phyloP scores from a whole-genome alignment of 2,888 invertebrate species.

The Hipparchia semele region DNA sequence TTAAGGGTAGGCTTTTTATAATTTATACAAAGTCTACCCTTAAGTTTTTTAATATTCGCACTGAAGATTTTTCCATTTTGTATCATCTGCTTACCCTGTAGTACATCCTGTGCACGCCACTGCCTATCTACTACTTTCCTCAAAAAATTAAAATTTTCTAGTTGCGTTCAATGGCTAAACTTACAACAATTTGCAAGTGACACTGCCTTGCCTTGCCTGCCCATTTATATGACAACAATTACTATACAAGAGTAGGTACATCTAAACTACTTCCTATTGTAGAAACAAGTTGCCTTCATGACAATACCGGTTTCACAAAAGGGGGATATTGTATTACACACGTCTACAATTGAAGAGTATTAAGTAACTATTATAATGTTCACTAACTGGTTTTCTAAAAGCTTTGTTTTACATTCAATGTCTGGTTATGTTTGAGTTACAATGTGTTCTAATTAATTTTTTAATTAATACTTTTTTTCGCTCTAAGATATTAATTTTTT shows the following conservation, averaged over 20 bases:
- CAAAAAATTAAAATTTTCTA: too few species aligned
- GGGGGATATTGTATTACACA: slow-evolving; percentile 48
- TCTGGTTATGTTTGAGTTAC: slow-evolving; percentile 48
- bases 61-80: too few species aligned
- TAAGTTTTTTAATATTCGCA: too few species aligned
- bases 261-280: slow-evolving; percentile 33
- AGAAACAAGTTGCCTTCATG: slow-evolving; percentile 33
- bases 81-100: too few species aligned
- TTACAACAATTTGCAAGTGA: slow-evolving; percentile 7
- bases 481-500: neutral
- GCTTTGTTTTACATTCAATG: slow-evolving; percentile 56
- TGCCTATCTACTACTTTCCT: too few species aligned
- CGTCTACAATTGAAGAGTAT: slow-evolving; percentile 47
- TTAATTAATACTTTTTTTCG: neutral
- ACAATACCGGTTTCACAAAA: slow-evolving; percentile 47
- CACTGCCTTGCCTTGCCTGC: slow-evolving; percentile 5
- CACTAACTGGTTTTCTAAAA: slow-evolving; percentile 60
- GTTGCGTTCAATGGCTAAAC: neutral
- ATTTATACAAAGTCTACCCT: too few species aligned
- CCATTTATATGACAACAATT: slow-evolving; percentile 30
- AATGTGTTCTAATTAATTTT: slow-evolving; percentile 41
- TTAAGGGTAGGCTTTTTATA: too few species aligned
- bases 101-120: too few species aligned
- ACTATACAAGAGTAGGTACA: slow-evolving; percentile 13
- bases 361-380: slow-evolving; percentile 49